Percentiles rank a stretch among this genome's conserved stretches.
These are phyloP conservation scores for Ochropacha duplaris DNA, from an alignment of 2,888 invertebrate species.

Conservation along the genomic window DNA sequence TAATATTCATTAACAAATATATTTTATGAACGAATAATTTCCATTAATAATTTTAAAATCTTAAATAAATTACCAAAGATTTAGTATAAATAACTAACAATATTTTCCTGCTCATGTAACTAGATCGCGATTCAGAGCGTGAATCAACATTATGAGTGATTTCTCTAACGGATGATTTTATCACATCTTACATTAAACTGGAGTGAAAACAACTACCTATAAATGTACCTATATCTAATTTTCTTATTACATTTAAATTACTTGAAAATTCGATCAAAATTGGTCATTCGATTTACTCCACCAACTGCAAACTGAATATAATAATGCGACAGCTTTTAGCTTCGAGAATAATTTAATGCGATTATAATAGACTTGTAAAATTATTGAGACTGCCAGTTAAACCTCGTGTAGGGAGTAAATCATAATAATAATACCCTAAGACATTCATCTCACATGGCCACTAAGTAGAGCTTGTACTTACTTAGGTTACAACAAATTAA, in stretches of 20 bases:
- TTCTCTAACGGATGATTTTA: conserved; percentile 41
- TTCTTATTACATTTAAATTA: neutral
- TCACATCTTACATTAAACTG: conserved; percentile 28
- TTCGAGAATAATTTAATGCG: no score
- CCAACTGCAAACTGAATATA: no score
- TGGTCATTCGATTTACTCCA: no score
- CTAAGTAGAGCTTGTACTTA: no score
- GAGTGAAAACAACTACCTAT: conserved; percentile 11
- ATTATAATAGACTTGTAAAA: no score
- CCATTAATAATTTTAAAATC: neutral
- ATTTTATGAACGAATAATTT: neutral
- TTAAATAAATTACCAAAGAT: neutral
- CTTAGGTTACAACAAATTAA: no score
- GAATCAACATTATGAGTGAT: conserved; percentile 44
- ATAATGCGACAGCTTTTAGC: no score
- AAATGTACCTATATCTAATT: neutral
- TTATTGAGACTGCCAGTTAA: no score
- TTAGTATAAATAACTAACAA: neutral
- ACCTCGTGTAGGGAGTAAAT: no score
- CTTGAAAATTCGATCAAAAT: neutral
- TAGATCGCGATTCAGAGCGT: conserved; percentile 37
- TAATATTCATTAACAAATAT: no score
- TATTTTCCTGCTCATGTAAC: conserved; percentile 12
- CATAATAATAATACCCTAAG: no score
- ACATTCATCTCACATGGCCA: no score